Base-by-base conservation (phyloP, 2,797 vertebrate genomes). In the Thalassophryne amazonica region DNA sequence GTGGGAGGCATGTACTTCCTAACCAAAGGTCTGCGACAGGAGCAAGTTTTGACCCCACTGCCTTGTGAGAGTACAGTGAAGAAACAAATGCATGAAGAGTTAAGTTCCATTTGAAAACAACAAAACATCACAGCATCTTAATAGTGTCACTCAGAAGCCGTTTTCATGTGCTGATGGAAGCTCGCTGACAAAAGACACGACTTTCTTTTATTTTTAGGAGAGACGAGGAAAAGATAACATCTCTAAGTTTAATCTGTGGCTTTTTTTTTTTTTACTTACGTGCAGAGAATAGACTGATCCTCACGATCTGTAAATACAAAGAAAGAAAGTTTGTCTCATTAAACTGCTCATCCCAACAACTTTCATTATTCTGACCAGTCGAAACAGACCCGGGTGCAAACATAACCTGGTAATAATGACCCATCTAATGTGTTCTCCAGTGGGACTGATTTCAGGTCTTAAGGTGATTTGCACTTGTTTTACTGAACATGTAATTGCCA, bases 281-380 rank as follows among this genome's bases (percentile, higher is more conserved):
- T 98, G 95, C 95, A 98, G 29, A 98, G 92, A 73, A 98, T 95
- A 41, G 95, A 95, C 84, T 98, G 95, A 77, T 97, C 95, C 81
- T 97, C 95, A 22, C 94, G 93, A 79, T 97, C 95, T 98, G 91
- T 36, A 46, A 81, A 85, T 20, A 81, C 29, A 91, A 57, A 53
- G 9, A 73, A 24, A 43, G 31, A 42, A 12, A 16, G 9, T 64
- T 58, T 52, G 12, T n/a, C n/a, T n/a, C n/a, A n/a, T n/a, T n/a
- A n/a, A n/a, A n/a, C n/a, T n/a, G n/a, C n/a, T n/a, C n/a, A n/a
- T n/a, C n/a, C n/a, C n/a, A n/a, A n/a, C n/a, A n/a, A n/a, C n/a
- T n/a, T n/a, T n/a, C n/a, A n/a, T n/a, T n/a, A n/a, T n/a, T n/a
- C n/a, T n/a, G n/a, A n/a, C n/a, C n/a, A n/a, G n/a, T n/a, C n/a